These are phyloP conservation scores for Pachydiplax longipennis DNA, from an alignment of 2,888 invertebrate genomes.

Conservation along the genomic window DNA sequence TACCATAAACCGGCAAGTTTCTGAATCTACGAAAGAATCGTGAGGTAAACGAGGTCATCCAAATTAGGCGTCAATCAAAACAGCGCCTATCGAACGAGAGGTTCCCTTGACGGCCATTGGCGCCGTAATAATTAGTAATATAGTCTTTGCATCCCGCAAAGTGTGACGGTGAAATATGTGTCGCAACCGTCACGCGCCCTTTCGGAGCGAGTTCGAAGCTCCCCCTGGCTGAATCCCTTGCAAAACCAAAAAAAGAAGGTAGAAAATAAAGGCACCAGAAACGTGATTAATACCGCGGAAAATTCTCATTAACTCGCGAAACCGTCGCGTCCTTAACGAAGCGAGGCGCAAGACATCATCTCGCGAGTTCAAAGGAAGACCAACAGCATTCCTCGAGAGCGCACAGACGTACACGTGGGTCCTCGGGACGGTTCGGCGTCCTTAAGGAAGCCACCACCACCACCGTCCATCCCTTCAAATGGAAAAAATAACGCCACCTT, in stretches of 20 bases:
- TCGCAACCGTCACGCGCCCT: too few species aligned
- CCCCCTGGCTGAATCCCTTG: neutral
- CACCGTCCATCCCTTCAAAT: neutral
- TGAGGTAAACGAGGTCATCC: too few species aligned
- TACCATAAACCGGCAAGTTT: too few species aligned
- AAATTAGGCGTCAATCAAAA: too few species aligned
- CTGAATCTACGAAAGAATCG: too few species aligned
- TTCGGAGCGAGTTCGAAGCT: neutral
- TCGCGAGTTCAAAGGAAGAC: neutral
- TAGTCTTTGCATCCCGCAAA: neutral
- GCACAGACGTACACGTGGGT: neutral
- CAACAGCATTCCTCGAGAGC: neutral
- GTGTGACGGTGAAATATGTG: neutral
- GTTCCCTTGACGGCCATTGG: neutral
- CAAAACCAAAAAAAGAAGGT: neutral
- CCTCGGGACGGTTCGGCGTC: neutral
- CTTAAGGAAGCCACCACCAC: neutral
- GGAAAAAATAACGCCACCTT: neutral
- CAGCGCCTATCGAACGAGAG: neutral
- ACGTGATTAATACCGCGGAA: neutral
- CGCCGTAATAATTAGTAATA: neutral
- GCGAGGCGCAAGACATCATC: neutral
- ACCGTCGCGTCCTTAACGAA: neutral
- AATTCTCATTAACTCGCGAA: neutral
- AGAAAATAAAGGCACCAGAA: neutral